phyloP scores from a whole-genome alignment of 2,888 invertebrate species.

The Noctua pronuba region DNA sequence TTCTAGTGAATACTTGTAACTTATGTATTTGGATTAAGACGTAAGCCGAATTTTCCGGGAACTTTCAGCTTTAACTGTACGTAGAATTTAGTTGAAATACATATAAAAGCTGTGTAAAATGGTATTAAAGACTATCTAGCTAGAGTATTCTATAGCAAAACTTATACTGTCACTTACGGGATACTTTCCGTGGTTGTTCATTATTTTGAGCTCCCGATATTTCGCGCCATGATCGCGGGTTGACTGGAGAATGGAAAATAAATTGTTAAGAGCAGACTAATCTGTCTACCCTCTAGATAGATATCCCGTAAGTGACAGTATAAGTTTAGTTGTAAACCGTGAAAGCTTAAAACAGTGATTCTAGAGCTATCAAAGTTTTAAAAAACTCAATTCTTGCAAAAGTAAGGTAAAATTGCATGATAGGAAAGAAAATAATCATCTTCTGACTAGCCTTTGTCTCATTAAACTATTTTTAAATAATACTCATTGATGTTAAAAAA shows the following conservation, averaged over 20 bases:
- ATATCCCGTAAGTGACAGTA: no score
- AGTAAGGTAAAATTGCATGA: neutral
- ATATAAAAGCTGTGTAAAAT: neutral
- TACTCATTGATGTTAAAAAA: neutral
- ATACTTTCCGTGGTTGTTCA: no score
- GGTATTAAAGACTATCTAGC: neutral
- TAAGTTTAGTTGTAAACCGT: no score
- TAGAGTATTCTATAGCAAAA: neutral
- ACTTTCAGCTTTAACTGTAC: conserved; percentile 6
- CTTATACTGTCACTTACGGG: no score
- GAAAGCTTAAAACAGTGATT: no score
- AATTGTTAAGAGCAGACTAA: no score
- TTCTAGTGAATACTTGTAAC: conserved; percentile 33
- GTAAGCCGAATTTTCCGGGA: conserved; percentile 18
- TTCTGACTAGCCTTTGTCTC: neutral
- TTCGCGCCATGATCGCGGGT: no score
- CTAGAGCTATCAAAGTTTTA: neutral
- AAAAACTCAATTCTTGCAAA: neutral
- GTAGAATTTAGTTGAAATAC: neutral
- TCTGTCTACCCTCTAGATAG: no score
- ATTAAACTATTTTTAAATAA: neutral
- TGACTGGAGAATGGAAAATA: no score
- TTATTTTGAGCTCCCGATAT: no score
- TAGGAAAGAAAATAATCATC: neutral
- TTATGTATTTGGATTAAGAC: conserved; percentile 43